Conservation (phyloP, 2,797 vertebrate species). For the Gila robusta region DNA sequence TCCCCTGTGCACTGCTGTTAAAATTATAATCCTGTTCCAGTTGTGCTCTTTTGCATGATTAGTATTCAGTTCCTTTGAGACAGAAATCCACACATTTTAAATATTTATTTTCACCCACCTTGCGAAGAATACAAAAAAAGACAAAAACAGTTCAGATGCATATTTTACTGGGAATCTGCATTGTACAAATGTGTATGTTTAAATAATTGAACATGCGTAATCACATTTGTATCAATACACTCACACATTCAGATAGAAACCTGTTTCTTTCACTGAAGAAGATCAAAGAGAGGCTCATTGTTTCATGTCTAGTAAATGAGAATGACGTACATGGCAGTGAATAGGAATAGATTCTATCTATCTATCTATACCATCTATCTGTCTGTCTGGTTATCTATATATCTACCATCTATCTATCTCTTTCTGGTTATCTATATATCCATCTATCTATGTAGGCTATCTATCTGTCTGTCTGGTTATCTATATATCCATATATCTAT, state of each 20-base stretch:
- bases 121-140: neutral
- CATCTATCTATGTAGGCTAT: neutral
- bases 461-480: neutral
- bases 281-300: slow-evolving; percentile 2
- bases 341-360: neutral
- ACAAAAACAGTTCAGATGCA: neutral
- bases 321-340: neutral
- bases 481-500: no score
- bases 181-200: neutral
- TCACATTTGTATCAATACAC: neutral
- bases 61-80: slow-evolving; percentile 32
- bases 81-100: neutral
- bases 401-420: neutral
- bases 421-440: neutral
- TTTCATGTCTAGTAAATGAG: slow-evolving; percentile 4
- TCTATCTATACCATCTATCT: neutral
- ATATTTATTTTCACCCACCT: slow-evolving; percentile 15
- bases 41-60: slow-evolving; percentile 33
- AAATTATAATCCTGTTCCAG: slow-evolving; percentile 39
- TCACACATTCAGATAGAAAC: neutral
- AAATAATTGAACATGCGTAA: neutral
- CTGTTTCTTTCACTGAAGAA: neutral
- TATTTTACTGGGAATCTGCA: neutral
- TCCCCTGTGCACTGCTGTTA: slow-evolving; percentile 17
- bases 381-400: neutral